Evolutionary conservation across 2,888 invertebrate species (phyloP).

Genomic region (Chelonus formosanus): DNA sequence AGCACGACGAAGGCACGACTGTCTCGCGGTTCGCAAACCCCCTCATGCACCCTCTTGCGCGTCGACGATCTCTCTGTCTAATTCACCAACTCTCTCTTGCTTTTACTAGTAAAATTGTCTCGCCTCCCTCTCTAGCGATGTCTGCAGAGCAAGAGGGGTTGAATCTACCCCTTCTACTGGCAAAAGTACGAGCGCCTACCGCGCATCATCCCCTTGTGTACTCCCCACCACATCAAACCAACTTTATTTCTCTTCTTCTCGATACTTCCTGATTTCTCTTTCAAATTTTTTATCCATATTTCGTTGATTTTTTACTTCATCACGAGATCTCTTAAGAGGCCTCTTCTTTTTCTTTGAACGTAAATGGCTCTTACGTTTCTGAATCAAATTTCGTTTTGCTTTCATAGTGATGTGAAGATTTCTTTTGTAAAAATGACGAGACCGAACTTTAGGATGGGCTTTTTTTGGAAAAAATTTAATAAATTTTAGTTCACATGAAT

Average conservation of each 20-base stretch:
- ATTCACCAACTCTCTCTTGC: conserved; percentile 15
- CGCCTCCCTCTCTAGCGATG: conserved; percentile 3
- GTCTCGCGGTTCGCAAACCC: conserved; percentile 45
- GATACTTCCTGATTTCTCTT: conserved; percentile 15
- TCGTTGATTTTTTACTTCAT: conserved; percentile 11
- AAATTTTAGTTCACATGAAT: too few relatives aligned
- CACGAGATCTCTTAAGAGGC: too few relatives aligned
- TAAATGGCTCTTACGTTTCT: too few relatives aligned
- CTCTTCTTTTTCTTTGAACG: too few relatives aligned
- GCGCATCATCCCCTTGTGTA: conserved; percentile 35
- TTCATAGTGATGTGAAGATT: too few relatives aligned
- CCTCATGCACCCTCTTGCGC: conserved; percentile 44
- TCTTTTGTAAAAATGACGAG: too few relatives aligned
- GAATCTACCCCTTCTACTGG: too few relatives aligned
- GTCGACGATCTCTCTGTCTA: conserved; percentile 29
- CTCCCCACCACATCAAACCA: conserved; percentile 7
- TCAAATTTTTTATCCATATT: conserved; percentile 13
- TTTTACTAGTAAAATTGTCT: conserved; percentile 9
- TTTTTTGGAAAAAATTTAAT: too few relatives aligned
- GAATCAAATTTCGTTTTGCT: too few relatives aligned
- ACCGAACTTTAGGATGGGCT: too few relatives aligned
- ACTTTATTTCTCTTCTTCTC: background rate
- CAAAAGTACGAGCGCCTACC: conserved; percentile 19
- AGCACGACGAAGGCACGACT: conserved; percentile 59
- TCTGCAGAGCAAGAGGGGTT: background rate